These are phyloP conservation scores for Actenoides lindsayi DNA, from an alignment of 2,113 vertebrate genomes.

Conservation along the genomic window DNA sequence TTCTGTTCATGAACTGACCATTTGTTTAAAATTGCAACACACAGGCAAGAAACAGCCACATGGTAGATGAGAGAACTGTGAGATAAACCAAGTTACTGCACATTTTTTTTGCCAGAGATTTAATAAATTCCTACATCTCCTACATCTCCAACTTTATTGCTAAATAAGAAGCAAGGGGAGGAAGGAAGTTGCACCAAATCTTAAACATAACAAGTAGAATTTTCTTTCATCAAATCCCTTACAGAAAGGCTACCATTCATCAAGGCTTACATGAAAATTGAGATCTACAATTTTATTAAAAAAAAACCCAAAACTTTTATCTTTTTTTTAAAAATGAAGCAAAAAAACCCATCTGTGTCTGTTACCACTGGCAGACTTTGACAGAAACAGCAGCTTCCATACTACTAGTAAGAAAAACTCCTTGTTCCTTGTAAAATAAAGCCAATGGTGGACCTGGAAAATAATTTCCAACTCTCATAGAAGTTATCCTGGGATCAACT, in stretches of 20 bases:
- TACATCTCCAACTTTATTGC: not conserved
- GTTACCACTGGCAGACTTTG: not conserved
- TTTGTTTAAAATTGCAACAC: not conserved
- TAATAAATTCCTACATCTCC: not conserved
- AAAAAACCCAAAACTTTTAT: not conserved
- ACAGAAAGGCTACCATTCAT: not conserved
- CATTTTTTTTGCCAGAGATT: not conserved
- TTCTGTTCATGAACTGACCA: not conserved
- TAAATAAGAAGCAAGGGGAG: not conserved
- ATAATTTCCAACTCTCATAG: not conserved
- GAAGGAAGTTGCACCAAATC: not conserved
- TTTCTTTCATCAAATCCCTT: not conserved
- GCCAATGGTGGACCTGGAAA: not conserved
- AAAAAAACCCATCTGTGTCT: not conserved
- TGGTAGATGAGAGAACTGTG: not conserved
- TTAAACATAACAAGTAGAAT: not conserved
- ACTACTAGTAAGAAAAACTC: not conserved
- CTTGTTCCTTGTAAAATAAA: not conserved
- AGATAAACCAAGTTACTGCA: not conserved
- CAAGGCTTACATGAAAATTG: not conserved
- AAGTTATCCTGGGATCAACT: not conserved
- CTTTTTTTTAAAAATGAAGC: not conserved
- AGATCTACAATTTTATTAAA: not conserved
- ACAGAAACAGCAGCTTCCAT: not conserved
- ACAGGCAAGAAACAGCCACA: not conserved